Evolutionary conservation across 2,113 vertebrate species (phyloP), one percentile per base, ranked within the genome.

Genomic region (Dasyprocta punctata): DNA sequence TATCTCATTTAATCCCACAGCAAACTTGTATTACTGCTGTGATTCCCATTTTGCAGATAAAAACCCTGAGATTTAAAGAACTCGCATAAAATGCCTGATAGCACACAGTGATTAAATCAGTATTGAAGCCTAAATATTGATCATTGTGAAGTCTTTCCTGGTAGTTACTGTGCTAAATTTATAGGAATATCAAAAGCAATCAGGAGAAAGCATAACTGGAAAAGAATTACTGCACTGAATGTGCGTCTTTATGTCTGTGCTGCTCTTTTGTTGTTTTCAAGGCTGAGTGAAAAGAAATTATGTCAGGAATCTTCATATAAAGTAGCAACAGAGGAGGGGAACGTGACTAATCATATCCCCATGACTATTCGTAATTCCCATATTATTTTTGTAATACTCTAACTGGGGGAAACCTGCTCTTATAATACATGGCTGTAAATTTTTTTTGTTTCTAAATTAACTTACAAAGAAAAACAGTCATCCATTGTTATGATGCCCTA

Each of bases 371-470:
- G 41, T 10, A 71, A 78, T 92, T 73, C 54, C 36, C 26, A 67
- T 3, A 63, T 92, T 80, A 30, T 71, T 91, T 91, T 77, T 78
- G 22, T 86, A 54, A 81, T 65, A n/a, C 8, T 82, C 7, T 82
- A 36, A 26, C n/a, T 20, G 3, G 61, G 58, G 73, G 30, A 96
- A 90, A 52, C 7, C 73, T 67, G 52, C 4, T 95, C 41, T 81
- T 80, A 3, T 26, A 63, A 58, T 60, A 86, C 52, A 47, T 9
- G 7, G 85, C 52, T 58, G 26, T 61, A 60, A 20, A n/a, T 17
- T 16, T 78, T 96, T 95, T 94, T 71, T 49, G 89, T n/a, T 93
- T 95, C 19, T n/a, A 94, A 89, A 22, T 89, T 86, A 92, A 96
- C 56, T 86, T 75, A 26, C 49, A 65, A 84, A 94, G n/a, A 78